Percentiles rank a stretch among this genome's conserved stretches.
Conservation (phyloP, 2,113 vertebrate species). For the Pipa parva region DNA sequence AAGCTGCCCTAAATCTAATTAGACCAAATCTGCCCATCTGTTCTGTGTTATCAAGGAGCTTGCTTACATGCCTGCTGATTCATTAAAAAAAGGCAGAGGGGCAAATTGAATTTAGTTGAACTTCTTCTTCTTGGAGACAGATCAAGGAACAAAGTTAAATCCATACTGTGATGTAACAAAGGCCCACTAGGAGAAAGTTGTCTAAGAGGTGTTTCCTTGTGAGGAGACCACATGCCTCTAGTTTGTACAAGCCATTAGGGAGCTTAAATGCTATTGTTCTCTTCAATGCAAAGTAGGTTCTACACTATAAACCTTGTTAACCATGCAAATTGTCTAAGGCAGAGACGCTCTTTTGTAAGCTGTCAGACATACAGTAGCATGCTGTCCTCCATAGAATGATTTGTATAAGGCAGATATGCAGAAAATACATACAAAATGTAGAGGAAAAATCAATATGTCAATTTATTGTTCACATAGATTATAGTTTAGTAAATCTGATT, state of each 20-base stretch:
- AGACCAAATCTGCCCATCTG: constrained; percentile 75
- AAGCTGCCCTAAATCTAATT: constrained; percentile 68
- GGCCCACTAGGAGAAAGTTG: constrained; percentile 63
- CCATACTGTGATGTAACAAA: constrained; percentile 82
- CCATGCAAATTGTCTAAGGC: constrained; percentile 71
- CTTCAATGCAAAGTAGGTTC: constrained; percentile 59
- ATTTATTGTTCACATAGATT: too few species aligned
- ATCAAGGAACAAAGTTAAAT: constrained; percentile 75
- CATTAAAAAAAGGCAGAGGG: constrained; percentile 67
- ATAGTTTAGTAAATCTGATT: too few species aligned
- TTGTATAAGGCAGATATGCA: too few species aligned
- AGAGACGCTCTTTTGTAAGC: constrained; percentile 75
- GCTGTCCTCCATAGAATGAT: too few species aligned
- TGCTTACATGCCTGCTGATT: constrained; percentile 60
- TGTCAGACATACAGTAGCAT: constrained; percentile 56
- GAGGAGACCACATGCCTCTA: constrained; percentile 79
- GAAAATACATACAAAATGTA: too few species aligned
- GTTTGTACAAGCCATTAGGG: constrained; percentile 76
- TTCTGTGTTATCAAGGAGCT: constrained; percentile 65
- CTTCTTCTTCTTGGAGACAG: constrained; percentile 67
- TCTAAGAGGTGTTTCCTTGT: constrained; percentile 66
- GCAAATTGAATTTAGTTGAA: constrained; percentile 74
- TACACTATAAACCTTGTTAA: constrained; percentile 71
- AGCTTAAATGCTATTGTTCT: constrained; percentile 76
- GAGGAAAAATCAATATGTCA: too few species aligned